Base-by-base conservation (phyloP, 2,888 invertebrate species). In the Cremastinae sp. region DNA sequence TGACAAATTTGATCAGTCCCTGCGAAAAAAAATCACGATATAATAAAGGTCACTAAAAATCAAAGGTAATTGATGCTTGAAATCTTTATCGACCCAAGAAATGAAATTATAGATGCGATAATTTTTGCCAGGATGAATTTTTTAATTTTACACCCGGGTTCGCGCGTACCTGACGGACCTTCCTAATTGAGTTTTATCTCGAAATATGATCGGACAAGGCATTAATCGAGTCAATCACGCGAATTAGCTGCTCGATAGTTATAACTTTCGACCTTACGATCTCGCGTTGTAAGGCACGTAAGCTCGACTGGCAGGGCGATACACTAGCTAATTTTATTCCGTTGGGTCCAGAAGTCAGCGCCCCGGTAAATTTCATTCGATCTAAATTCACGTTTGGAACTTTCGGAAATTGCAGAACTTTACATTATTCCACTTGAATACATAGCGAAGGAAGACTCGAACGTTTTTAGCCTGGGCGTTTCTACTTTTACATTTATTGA, bases 241-340 rank as follows among this genome's bases (percentile, higher is more conserved):
- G 45, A 16, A 18, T 5, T 14, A 22, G 41, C 10, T n/a, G 43
- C 34, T 28, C 36, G 28, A 18, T 41, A n/a, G 9, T 34, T 41
- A n/a, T n/a, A 34, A 41, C 59, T 51, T 36, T 18, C 12, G n/a
- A 20, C 54, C 56, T 66, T 45, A 18, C 8, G 18, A 45, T 16
- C 45, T 34, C 43, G 12, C 9, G 1, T n/a, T n/a, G 34, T 18
- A 12, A 18, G n/a, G 20, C 1, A 8, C 9, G 9, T 16, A 18
- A 28, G 47, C 54, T 22, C n/a, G 20, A n/a, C 22, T 14, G 9
- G 38, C 2, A 2, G 28, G 5, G 36, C 61, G 28, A 28, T 47
- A 28, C 45, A n/a, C n/a, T n/a, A 43, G 61, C 20, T 66, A 68
- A 74, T 56, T 56, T 54, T 49, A 68, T 74, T 68, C 47, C 51